phyloP scores from a whole-genome alignment of 2,113 vertebrate genomes.

The Solenodon paradoxus region DNA sequence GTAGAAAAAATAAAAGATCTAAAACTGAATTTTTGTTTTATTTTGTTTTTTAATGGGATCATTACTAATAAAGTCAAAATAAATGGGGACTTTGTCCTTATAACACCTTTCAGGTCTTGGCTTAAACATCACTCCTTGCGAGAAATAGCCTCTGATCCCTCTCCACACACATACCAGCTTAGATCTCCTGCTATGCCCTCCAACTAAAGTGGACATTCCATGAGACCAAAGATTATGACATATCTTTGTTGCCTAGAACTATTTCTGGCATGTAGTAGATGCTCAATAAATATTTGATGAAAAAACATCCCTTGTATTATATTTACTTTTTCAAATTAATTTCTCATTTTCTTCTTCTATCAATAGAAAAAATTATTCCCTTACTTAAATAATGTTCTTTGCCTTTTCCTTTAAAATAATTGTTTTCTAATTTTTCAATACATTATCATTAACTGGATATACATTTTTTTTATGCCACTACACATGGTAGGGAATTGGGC shows the following conservation, averaged over 20 bases:
- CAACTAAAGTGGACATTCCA: neutral
- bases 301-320: neutral
- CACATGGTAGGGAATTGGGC: neutral
- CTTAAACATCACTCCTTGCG: neutral
- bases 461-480: neutral
- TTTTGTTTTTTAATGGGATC: neutral
- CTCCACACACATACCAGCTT: neutral
- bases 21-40: neutral
- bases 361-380: neutral
- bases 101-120: neutral
- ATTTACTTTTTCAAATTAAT: conserved; percentile 27
- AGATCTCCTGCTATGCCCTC: neutral
- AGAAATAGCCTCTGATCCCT: neutral
- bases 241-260: neutral
- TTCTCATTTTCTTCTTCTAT: neutral
- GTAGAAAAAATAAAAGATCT: neutral
- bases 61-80: conserved; percentile 26
- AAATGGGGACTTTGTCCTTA: neutral
- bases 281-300: conserved; percentile 10
- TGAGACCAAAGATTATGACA: neutral
- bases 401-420: conserved; percentile 9
- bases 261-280: neutral
- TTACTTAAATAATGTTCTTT: neutral
- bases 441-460: neutral
- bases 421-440: neutral